A percentile compares a stretch with the other conserved stretches of the same genome.
Conservation (phyloP, 2,797 vertebrate genomes). For the Amblyraja radiata region DNA sequence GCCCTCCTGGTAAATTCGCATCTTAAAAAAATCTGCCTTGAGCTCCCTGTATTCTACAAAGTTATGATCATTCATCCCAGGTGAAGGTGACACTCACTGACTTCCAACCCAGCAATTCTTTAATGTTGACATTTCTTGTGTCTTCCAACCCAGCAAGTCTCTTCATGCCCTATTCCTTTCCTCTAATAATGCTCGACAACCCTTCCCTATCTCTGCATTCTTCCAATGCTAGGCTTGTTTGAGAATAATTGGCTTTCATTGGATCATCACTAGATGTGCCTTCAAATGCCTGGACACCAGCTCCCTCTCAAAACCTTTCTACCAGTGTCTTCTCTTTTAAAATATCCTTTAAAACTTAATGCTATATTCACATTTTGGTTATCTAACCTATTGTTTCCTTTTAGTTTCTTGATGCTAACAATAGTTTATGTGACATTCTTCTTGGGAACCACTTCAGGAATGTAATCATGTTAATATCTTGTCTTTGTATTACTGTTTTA, state of each 20-base stretch:
- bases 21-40: background rate
- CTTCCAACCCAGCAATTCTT: background rate
- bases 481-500: too few relatives aligned
- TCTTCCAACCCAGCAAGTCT: background rate
- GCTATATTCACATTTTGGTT: background rate
- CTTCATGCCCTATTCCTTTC: background rate
- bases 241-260: background rate
- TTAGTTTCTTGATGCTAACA: too few relatives aligned
- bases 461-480: background rate
- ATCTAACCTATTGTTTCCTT: background rate
- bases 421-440: too few relatives aligned
- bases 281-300: background rate
- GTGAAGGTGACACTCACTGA: background rate
- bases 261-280: background rate
- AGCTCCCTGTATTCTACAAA: background rate
- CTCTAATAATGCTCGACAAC: background rate
- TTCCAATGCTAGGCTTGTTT: background rate
- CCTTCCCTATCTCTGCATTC: background rate
- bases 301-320: background rate
- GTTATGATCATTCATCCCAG: background rate
- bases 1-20: background rate
- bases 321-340: background rate
- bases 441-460: too few relatives aligned
- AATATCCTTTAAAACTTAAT: background rate
- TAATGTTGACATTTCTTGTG: background rate